Conservation (phyloP, 2,113 vertebrate species). For the Sprattus sprattus region DNA sequence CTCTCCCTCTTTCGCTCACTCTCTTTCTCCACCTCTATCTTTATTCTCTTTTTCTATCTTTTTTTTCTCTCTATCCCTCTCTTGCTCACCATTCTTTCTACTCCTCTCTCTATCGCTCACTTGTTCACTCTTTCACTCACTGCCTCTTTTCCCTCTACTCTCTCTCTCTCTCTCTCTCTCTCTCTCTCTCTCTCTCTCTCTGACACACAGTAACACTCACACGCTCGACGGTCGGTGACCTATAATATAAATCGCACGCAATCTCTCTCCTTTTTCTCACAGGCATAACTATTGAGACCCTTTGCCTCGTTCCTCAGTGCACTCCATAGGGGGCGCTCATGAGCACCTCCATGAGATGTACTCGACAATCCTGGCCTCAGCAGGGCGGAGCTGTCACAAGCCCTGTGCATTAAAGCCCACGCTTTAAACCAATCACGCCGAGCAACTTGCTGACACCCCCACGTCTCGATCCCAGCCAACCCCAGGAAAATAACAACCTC, state of each 20-base stretch:
- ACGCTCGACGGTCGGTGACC: background rate
- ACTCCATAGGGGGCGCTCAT: no score
- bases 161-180: background rate
- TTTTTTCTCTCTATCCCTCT: background rate
- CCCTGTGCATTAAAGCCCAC: background rate
- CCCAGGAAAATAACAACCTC: background rate
- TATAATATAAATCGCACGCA: no score
- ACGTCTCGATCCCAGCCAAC: background rate
- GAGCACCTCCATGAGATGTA: background rate
- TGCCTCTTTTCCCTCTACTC: background rate
- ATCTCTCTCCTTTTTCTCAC: no score
- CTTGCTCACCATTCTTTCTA: background rate
- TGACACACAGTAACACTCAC: background rate
- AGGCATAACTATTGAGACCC: no score
- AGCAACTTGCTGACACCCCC: conserved; percentile 8
- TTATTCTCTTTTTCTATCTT: background rate
- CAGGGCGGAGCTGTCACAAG: background rate
- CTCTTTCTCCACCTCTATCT: background rate
- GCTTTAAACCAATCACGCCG: background rate
- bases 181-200: background rate
- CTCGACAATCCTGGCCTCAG: background rate
- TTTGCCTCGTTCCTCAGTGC: no score
- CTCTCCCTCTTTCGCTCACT: background rate
- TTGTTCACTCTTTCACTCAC: background rate
- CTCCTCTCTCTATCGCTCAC: background rate